Evolutionary conservation across 2,888 invertebrate genomes (phyloP).

Genomic region (Trachelus troglodyta): DNA sequence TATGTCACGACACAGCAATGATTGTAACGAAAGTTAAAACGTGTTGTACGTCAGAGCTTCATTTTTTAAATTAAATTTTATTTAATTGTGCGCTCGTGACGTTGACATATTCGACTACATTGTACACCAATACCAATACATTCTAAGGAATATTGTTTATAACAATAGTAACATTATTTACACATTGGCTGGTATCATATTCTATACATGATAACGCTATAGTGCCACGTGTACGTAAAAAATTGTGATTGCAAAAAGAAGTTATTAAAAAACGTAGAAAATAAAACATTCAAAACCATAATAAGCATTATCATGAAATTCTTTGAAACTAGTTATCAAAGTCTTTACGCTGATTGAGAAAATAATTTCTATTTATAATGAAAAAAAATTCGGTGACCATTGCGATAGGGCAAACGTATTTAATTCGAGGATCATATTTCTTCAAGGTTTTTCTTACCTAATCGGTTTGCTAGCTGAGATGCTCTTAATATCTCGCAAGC

Average conservation of each 20-base stretch:
- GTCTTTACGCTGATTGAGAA: background rate
- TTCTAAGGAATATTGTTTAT: background rate
- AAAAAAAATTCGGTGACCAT: background rate
- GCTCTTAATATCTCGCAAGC: background rate
- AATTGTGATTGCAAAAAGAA: background rate
- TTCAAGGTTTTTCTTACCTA: background rate
- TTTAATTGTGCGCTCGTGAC: background rate
- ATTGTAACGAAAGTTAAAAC: background rate
- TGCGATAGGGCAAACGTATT: background rate
- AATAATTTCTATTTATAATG: background rate
- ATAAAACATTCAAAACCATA: background rate
- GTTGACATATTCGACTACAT: background rate
- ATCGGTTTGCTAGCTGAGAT: background rate
- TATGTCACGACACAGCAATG: background rate
- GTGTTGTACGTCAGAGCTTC: background rate
- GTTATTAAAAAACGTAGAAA: background rate
- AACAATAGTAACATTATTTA: background rate
- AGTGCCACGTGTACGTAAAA: background rate
- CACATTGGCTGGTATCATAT: background rate
- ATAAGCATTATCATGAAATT: background rate
- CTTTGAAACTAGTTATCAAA: background rate
- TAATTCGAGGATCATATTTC: background rate
- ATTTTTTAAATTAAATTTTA: background rate
- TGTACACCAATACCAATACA: background rate
- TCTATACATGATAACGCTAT: background rate